Base-by-base conservation (phyloP, 2,113 vertebrate species). In the Callaeas wilsoni region DNA sequence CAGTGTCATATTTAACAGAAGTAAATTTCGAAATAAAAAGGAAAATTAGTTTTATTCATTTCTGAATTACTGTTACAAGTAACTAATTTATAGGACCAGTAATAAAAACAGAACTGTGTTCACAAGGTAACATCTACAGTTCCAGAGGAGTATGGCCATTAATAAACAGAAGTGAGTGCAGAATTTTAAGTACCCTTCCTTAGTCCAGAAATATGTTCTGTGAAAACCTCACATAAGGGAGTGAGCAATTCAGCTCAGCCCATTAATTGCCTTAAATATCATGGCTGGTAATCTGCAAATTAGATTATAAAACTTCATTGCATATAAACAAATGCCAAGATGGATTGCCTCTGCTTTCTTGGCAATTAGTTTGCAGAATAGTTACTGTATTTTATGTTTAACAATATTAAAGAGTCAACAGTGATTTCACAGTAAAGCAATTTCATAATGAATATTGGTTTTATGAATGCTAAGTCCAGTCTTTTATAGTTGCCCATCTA, bases 221-320 rank as follows among this genome's bases (percentile, higher is more conserved):
- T 73, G 63, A 90, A 95, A 94, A 68, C 41, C 67, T 92, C 88
- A 83, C 60, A 90, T 89, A 92, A 95, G 68, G 84, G 79, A 97
- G 53, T 78, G 62, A 92, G 91, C 89, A 94, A 93, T 92, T 94
- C 77, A 85, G 73, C 33, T 84, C 92, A 95, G 94, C 41, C 73
- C 92, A 95, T 95, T 96, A 97, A 96, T 97, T 96, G 95, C 83
- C 70, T 53, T 91, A 97, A 97, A 95, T 91, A 97, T 95, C 93
- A 88, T 89, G 90, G 77, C 85, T 90, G 49, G 87, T 96, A 94
- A 96, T 97, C 96, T 95, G 83, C 87, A 97, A 96, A 97, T 97
- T 96, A 96, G 84, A 97, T 97, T 97, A 96, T 95, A 97, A 97
- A 97, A 96, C 73, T 83, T 90, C 95, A 74, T 39, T 94, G 87